Percentiles rank a stretch among this genome's conserved stretches.
Conservation (phyloP, 2,113 vertebrate genomes). For the Dicaeum eximium region DNA sequence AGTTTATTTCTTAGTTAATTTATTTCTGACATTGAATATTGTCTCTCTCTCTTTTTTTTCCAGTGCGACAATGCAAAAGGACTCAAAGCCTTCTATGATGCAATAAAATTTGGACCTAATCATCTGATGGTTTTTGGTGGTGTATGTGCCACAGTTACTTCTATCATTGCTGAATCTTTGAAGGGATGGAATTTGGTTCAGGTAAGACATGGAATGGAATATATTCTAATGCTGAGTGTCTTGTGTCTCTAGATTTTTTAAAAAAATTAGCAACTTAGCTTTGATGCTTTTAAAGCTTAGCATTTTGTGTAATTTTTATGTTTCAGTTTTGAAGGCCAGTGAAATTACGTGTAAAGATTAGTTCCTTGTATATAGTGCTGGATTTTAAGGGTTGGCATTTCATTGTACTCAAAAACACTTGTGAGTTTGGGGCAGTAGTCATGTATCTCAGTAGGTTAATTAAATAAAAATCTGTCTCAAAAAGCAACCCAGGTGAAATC, state of each 20-base stretch:
- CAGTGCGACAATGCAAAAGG: slow-evolving; percentile 99
- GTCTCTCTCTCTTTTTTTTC: not conserved
- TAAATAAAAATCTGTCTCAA: not conserved
- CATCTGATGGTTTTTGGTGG: slow-evolving; percentile 99
- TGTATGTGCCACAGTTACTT: slow-evolving; percentile 95
- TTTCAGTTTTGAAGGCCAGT: not conserved
- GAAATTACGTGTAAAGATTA: not conserved
- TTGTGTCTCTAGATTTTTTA: not conserved
- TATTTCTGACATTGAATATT: not conserved
- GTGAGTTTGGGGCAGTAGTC: not conserved
- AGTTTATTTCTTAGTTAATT: not conserved
- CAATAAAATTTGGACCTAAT: slow-evolving; percentile 97
- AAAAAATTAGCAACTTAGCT: not conserved
- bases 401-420: not conserved
- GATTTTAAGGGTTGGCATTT: not conserved
- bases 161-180: slow-evolving; percentile 96
- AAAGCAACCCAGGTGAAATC: not conserved
- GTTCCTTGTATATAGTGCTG: not conserved
- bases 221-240: not conserved
- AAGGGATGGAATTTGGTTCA: slow-evolving; percentile 98
- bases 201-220: slow-evolving; percentile 74
- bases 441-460: not conserved
- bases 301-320: not conserved
- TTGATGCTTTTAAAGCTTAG: not conserved
- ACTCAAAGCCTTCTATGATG: slow-evolving; percentile 97